Percentiles rank a stretch among this genome's conserved stretches.
Conservation (phyloP, 2,113 vertebrate genomes). For the Dipodomys merriami region DNA sequence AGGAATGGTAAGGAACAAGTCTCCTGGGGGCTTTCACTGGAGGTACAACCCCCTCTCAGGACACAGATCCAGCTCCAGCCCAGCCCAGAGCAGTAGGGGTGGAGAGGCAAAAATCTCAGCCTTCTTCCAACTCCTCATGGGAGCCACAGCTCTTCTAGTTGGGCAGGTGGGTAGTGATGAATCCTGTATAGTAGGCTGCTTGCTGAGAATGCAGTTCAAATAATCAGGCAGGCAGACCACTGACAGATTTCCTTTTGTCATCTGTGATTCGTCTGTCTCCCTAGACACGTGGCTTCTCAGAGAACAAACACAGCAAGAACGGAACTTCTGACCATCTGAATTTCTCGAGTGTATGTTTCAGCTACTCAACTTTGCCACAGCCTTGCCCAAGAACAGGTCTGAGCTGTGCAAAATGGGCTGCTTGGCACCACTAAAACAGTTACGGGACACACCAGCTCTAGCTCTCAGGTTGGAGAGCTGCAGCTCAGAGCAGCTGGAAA, state of each 20-base stretch:
- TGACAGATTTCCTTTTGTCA: neutral
- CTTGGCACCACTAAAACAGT: neutral
- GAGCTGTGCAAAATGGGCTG: neutral
- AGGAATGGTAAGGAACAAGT: neutral
- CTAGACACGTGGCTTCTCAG: neutral
- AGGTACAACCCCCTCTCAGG: neutral
- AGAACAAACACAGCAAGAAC: neutral
- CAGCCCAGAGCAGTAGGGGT: neutral
- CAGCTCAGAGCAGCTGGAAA: neutral
- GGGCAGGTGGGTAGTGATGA: neutral
- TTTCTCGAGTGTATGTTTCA: neutral
- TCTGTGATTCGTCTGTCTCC: neutral
- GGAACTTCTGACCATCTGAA: neutral
- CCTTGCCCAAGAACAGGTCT: rapidly evolving
- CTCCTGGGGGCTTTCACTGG: neutral
- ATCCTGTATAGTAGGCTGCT: too few species aligned
- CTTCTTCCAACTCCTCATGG: neutral
- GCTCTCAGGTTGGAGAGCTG: neutral
- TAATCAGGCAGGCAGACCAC: neutral
- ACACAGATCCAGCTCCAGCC: neutral
- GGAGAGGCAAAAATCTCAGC: neutral
- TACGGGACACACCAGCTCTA: neutral
- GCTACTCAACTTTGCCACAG: neutral
- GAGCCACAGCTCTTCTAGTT: neutral
- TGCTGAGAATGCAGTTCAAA: neutral